A percentile compares a stretch with the other conserved stretches of the same genome.
These are phyloP conservation scores for Uropsilus gracilis DNA, from an alignment of 2,113 vertebrate genomes.

Conservation along the genomic window DNA sequence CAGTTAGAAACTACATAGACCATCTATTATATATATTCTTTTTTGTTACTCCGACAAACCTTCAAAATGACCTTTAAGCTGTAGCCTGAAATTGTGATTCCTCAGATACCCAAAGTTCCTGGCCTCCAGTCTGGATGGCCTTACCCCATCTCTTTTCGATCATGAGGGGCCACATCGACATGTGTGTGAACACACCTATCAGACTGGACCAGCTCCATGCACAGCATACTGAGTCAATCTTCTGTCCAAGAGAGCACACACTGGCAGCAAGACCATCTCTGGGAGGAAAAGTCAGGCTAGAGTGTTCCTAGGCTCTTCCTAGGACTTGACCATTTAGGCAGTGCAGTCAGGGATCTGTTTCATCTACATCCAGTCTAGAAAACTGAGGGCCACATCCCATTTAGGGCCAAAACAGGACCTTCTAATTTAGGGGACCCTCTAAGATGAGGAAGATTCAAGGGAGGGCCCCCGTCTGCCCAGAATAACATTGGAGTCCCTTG, in stretches of 20 bases:
- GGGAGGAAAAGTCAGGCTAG: no score
- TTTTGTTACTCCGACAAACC: neutral
- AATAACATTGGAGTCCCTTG: neutral
- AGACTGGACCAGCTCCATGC: neutral
- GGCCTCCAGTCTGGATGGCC: neutral
- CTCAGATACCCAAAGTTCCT: neutral
- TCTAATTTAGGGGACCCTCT: neutral
- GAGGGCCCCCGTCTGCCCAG: no score
- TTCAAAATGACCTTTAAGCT: neutral
- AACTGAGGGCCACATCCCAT: no score
- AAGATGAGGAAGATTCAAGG: no score
- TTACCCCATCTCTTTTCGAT: neutral
- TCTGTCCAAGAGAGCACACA: neutral
- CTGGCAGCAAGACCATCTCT: neutral
- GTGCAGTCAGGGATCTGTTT: neutral
- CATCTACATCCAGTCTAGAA: neutral
- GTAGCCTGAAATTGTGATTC: neutral
- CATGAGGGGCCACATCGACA: neutral
- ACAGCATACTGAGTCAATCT: neutral
- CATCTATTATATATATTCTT: neutral
- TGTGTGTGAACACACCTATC: no score
- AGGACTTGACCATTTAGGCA: neutral
- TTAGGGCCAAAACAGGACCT: rapidly evolving
- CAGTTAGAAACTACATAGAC: no score
- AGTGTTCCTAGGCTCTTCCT: neutral